Conservation (phyloP, 2,888 invertebrate species). For the Leucophenga montana region DNA sequence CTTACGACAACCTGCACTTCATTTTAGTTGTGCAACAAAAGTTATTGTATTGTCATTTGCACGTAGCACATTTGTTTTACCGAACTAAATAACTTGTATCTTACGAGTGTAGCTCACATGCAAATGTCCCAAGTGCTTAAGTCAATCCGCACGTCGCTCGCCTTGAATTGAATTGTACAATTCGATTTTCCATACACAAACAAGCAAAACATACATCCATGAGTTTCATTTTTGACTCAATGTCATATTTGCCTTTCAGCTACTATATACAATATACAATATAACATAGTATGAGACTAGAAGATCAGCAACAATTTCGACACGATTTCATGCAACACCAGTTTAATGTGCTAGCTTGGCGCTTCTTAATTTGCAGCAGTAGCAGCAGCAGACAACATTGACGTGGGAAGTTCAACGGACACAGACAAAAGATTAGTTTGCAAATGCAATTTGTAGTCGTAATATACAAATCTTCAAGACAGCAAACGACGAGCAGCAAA, state of each 20-base stretch:
- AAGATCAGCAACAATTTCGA: background rate
- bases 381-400: too few species aligned
- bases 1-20: too few species aligned
- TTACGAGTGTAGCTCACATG: background rate
- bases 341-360: constrained; percentile 11
- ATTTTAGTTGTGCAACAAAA: too few species aligned
- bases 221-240: background rate
- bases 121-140: background rate
- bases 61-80: too few species aligned
- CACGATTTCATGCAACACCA: background rate
- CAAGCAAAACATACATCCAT: too few species aligned
- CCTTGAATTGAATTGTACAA: background rate
- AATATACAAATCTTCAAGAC: background rate
- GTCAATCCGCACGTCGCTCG: background rate
- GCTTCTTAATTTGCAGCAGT: too few species aligned
- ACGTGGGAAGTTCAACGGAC: background rate
- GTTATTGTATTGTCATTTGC: too few species aligned
- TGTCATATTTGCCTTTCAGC: background rate
- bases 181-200: background rate
- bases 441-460: constrained; percentile 11
- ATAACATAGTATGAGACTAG: too few species aligned
- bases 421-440: background rate
- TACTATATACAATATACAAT: too few species aligned
- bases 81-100: too few species aligned
- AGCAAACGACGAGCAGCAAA: background rate